Percentiles rank a stretch among this genome's conserved stretches.
Evolutionary conservation across 1,140 invertebrate species (phyloP).

Genomic region (Dendroctonus ponderosae): DNA sequence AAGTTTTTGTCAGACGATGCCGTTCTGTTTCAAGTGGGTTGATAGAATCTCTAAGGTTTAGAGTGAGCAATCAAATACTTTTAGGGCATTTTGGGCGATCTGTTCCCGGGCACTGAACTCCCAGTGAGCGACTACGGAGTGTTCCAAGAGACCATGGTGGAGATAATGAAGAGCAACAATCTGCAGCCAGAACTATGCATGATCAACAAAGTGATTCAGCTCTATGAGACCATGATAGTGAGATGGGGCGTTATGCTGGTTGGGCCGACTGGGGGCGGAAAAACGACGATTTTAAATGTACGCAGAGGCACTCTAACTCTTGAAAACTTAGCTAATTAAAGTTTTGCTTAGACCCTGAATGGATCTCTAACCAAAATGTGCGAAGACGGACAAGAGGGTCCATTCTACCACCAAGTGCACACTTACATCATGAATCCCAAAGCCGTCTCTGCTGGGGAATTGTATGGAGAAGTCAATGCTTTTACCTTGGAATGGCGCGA

Average conservation of each 20-base stretch:
- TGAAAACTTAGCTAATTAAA: constrained; percentile 1
- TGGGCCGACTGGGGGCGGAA: constrained; percentile 82
- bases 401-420: constrained; percentile 62
- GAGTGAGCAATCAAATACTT: constrained; percentile 7
- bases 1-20: constrained; percentile 88
- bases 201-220: constrained; percentile 76
- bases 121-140: constrained; percentile 76
- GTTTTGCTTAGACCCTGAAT: constrained; percentile 60
- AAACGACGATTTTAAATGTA: constrained; percentile 69
- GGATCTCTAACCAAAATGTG: constrained; percentile 63
- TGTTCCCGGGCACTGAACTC: constrained; percentile 81
- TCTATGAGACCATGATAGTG: constrained; percentile 90
- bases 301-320: constrained; percentile 30
- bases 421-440: constrained; percentile 84
- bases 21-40: constrained; percentile 64
- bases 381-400: constrained; percentile 56
- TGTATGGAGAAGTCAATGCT: constrained; percentile 84
- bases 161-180: constrained; percentile 55
- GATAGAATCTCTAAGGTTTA: background rate
- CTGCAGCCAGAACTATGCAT: constrained; percentile 65
- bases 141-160: constrained; percentile 61
- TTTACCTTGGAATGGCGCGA: constrained; percentile 88
- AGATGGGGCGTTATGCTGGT: constrained; percentile 93
- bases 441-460: constrained; percentile 81
- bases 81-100: constrained; percentile 82